phyloP scores from a whole-genome alignment of 1,140 invertebrate genomes.

The Achatina immaculata region DNA sequence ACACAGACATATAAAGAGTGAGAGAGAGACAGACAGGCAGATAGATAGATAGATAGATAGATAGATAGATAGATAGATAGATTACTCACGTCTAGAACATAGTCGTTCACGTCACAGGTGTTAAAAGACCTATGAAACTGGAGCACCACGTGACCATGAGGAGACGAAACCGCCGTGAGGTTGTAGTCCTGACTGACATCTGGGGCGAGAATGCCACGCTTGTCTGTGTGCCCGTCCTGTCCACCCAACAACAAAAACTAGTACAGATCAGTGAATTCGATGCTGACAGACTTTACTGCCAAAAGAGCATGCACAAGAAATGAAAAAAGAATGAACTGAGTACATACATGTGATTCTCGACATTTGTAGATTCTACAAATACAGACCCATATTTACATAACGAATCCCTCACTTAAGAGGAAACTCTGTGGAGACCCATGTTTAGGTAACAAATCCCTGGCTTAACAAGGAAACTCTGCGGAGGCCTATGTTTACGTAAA shows the following conservation, averaged over 20 bases:
- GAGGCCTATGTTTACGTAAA: too few species aligned
- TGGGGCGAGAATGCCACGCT: constrained; percentile 77
- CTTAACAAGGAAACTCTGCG: too few species aligned
- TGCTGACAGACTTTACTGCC: background rate
- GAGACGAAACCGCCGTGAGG: constrained; percentile 70
- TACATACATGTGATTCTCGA: too few species aligned
- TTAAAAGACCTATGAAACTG: constrained; percentile 85
- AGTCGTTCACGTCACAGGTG: constrained; percentile 91
- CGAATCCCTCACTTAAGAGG: background rate
- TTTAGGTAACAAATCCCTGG: background rate
- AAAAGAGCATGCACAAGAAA: background rate
- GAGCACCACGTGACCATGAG: constrained; percentile 71
- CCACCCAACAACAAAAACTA: constrained; percentile 20
- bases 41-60: background rate
- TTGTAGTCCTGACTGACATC: constrained; percentile 86
- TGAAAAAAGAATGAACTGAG: background rate
- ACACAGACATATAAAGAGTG: background rate
- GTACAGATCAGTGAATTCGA: background rate
- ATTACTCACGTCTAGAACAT: constrained; percentile 83
- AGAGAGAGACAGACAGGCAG: background rate
- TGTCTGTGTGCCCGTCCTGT: constrained; percentile 83
- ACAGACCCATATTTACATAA: background rate
- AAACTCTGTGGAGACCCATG: background rate
- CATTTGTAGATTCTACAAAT: background rate
- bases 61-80: background rate